Evolutionary conservation across 2,888 invertebrate genomes (phyloP).

Genomic region (Acheta domesticus): DNA sequence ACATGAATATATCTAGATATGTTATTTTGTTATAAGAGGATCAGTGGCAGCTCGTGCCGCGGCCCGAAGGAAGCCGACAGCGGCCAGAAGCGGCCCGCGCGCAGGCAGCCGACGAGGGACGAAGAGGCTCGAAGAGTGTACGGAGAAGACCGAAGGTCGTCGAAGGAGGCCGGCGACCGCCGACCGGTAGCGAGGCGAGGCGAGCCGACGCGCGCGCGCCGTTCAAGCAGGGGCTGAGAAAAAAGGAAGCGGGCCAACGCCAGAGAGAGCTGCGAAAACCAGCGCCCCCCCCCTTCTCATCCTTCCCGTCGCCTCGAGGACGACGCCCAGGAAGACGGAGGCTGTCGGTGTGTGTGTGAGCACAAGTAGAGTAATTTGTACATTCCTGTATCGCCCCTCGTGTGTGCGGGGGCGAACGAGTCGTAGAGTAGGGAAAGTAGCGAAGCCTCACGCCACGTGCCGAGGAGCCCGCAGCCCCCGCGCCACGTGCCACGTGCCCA

Average conservation of each 20-base stretch:
- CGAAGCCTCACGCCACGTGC: no score
- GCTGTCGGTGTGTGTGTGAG: no score
- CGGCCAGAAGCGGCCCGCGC: not conserved
- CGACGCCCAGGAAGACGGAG: not conserved
- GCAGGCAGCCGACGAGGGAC: not conserved
- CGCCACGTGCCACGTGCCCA: no score
- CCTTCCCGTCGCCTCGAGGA: not conserved
- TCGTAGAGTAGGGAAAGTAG: not conserved
- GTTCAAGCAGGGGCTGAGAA: not conserved
- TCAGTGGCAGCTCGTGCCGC: not conserved
- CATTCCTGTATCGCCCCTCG: not conserved
- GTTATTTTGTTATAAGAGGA: constrained; percentile 18
- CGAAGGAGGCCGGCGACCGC: not conserved
- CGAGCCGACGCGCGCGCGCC: not conserved
- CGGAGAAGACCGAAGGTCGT: not conserved
- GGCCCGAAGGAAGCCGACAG: not conserved
- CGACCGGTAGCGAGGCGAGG: not conserved
- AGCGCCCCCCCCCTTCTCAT: no score
- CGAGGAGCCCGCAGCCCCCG: no score
- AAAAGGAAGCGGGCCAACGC: not conserved
- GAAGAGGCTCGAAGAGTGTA: not conserved
- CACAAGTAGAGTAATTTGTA: not conserved
- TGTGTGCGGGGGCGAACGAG: not conserved
- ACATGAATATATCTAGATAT: constrained; percentile 10
- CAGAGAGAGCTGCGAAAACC: not conserved